A percentile compares a stretch with the other conserved stretches of the same genome.
These are phyloP conservation scores for Drosophila nigromelanica DNA, from an alignment of 1,140 invertebrate species.

Conservation along the genomic window DNA sequence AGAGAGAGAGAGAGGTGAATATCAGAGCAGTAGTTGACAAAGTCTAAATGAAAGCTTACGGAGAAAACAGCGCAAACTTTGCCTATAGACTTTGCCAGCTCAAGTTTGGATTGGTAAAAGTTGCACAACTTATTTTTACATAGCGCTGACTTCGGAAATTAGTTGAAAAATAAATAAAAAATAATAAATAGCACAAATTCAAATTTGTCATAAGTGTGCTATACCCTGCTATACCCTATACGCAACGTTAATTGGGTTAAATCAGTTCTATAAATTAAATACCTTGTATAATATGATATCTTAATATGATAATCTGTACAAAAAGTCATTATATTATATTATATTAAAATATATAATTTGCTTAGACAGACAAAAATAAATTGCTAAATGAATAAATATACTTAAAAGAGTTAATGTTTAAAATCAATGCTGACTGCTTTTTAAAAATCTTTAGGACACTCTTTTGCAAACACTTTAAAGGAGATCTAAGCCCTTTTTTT, in stretches of 20 bases:
- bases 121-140: conserved; percentile 26
- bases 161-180: conserved; percentile 18
- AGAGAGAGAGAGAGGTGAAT: not conserved
- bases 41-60: conserved; percentile 36
- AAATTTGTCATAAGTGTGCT: not conserved
- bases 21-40: conserved; percentile 34
- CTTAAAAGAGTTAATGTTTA: no score
- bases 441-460: no score
- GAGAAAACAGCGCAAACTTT: conserved; percentile 24
- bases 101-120: conserved; percentile 13
- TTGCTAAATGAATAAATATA: no score
- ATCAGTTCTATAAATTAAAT: no score
- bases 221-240: not conserved
- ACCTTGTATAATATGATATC: no score
- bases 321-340: no score
- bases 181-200: not conserved
- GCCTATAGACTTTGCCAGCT: not conserved
- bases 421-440: no score
- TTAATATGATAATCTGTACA: no score
- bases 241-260: no score
- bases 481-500: not conserved
- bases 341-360: no score
- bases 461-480: no score
- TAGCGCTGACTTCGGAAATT: conserved; percentile 34
- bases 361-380: no score